These are phyloP conservation scores for Lysandra bellargus DNA, from an alignment of 2,888 invertebrate species.

Conservation along the genomic window DNA sequence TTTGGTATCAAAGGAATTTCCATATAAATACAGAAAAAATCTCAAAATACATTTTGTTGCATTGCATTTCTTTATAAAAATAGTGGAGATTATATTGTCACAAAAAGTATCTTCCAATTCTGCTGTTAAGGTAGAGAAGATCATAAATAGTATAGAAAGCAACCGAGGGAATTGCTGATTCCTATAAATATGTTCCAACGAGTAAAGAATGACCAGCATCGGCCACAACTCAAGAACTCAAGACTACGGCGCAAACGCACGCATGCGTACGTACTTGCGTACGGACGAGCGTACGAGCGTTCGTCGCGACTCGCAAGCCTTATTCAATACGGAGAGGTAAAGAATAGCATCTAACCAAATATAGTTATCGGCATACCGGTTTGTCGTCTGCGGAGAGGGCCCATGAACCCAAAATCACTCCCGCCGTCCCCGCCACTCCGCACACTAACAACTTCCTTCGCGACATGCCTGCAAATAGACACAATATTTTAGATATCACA, in stretches of 20 bases:
- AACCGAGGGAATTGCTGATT: too few relatives aligned
- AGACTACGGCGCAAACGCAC: neutral
- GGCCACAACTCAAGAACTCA: neutral
- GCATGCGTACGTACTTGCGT: neutral
- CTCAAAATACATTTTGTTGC: neutral
- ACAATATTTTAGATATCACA: neutral
- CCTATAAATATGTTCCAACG: too few relatives aligned
- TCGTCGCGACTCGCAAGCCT: too few relatives aligned
- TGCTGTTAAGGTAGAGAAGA: too few relatives aligned
- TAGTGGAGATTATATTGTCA: too few relatives aligned
- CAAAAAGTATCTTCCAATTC: too few relatives aligned
- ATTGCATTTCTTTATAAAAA: neutral
- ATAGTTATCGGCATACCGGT: conserved; percentile 52
- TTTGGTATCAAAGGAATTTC: neutral
- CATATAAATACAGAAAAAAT: neutral
- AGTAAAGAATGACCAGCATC: neutral
- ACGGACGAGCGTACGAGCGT: neutral
- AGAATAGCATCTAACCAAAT: neutral
- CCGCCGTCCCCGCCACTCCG: conserved; percentile 79
- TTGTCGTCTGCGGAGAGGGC: conserved; percentile 80
- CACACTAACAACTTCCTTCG: conserved; percentile 81
- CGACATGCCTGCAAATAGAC: conserved; percentile 68
- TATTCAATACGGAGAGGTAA: too few relatives aligned
- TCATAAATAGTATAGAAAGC: too few relatives aligned
- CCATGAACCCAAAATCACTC: conserved; percentile 82